Base-by-base conservation (phyloP, 2,797 vertebrate species). In the Halcyon smyrnensis region DNA sequence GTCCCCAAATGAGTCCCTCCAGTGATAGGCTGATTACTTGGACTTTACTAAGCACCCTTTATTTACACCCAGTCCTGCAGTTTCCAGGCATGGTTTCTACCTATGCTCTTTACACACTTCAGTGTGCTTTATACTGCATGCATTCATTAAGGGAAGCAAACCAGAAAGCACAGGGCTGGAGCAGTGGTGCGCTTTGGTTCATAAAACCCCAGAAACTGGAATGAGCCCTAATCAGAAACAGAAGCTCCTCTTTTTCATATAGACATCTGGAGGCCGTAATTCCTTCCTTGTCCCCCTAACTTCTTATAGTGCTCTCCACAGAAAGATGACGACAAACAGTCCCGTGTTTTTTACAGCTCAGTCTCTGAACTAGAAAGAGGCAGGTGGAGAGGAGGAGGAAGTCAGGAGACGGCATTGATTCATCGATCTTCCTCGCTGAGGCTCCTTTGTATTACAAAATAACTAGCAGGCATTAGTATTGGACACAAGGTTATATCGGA, bases 381-480 rank as follows among this genome's bases (percentile, higher is more conserved):
- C 11, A 30, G 63, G 78, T 53, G 76, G 95, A 63, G 65, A 78
- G 19, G 12, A 91, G 83, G 67, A 74, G 79, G 63, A 91, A 93
- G 75, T 84, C 76, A 69, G 85, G 67, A 89, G 79, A 80, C 84
- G 37, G 77, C 94, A 95, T 80, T 59, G 94, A 95, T 94, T 89
- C 96, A 96, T 97, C 10, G 88, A 97, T 95, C 93, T 95, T 92
- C 92, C 88, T 90, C 4, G 11, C 92, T 18, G 90, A 95, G 91
- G 75, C 86, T 91, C 95, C 84, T 97, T 93, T 97, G 95, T 97
- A 95, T 97, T 96, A 94, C 94, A 93, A 91, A 95, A 95, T 97
- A 97, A 97, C 94, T 95, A 93, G 90, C 78, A 92, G 93, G 95
- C 97, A 97, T 96, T 93, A 97, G 94, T 93, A 95, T 92, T 87